These are phyloP conservation scores for Branchipolynoe longqiensis DNA, from an alignment of 2,888 invertebrate genomes.

Conservation along the genomic window DNA sequence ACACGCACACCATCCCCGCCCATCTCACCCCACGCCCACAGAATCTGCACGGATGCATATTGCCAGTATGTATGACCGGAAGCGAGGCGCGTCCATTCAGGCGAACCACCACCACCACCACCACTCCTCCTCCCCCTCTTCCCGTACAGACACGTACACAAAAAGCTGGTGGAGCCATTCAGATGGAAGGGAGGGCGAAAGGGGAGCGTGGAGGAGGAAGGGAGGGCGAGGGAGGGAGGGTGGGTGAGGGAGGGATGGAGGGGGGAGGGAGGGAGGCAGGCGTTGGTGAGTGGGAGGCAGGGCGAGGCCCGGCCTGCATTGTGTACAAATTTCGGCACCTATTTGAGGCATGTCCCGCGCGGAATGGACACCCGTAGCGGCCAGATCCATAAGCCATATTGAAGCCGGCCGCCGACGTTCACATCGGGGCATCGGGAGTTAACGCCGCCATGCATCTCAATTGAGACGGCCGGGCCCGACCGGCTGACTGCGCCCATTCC, in stretches of 20 bases:
- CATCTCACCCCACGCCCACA: not conserved
- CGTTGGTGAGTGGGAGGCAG: not conserved
- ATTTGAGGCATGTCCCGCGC: slow-evolving; percentile 38
- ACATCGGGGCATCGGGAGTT: slow-evolving; percentile 43
- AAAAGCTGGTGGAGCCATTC: slow-evolving; percentile 38
- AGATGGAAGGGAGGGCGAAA: not conserved
- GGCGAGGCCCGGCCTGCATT: slow-evolving; percentile 11
- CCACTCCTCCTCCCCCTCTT: not conserved
- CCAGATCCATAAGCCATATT: slow-evolving; percentile 48
- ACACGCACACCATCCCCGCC: too few species aligned
- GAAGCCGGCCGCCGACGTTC: slow-evolving; percentile 6
- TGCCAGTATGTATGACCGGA: slow-evolving; percentile 35
- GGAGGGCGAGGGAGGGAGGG: too few species aligned
- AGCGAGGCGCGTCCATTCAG: slow-evolving; percentile 12
- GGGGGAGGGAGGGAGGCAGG: too few species aligned
- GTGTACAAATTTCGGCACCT: slow-evolving; percentile 44
- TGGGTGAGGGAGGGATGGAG: too few species aligned
- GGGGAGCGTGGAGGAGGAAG: too few species aligned
- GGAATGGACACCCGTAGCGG: slow-evolving; percentile 46
- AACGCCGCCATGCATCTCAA: slow-evolving; percentile 47
- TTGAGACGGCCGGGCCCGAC: too few species aligned
- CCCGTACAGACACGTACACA: not conserved
- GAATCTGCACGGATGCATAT: slow-evolving; percentile 39
- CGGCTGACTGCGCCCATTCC: too few species aligned
- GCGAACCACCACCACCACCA: not conserved